phyloP scores from a whole-genome alignment of 92 coral and sea anemone species.

The Zoanthus gigantus region DNA sequence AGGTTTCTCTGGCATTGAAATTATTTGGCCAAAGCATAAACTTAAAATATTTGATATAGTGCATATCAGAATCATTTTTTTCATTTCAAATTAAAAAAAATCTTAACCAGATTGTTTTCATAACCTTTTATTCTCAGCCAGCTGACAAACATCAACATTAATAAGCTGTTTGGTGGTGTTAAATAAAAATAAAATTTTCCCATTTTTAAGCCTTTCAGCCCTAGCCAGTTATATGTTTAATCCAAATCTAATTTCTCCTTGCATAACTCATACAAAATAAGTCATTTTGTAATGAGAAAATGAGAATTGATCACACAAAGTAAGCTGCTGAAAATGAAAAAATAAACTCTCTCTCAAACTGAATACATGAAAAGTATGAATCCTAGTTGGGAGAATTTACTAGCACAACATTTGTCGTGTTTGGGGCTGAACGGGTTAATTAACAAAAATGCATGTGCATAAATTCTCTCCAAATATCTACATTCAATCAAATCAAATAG shows the following conservation, averaged over 20 bases:
- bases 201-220: constrained; percentile 28
- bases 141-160: constrained; percentile 4
- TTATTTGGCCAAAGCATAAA: neutral
- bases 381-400: constrained; percentile 15
- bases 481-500: constrained; percentile 22
- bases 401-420: constrained; percentile 23
- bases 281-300: constrained; percentile 3
- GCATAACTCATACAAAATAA: constrained; percentile 11
- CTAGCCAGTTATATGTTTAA: constrained; percentile 19
- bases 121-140: constrained; percentile 4
- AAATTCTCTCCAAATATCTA: constrained; percentile 25
- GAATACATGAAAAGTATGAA: constrained; percentile 20
- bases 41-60: neutral
- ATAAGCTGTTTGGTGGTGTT: constrained; percentile 11
- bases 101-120: constrained; percentile 9
- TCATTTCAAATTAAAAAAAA: neutral
- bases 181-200: constrained; percentile 12
- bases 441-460: constrained; percentile 23
- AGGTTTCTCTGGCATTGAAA: constrained; percentile 10
- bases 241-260: constrained; percentile 22
- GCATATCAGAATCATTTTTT: neutral
- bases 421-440: constrained; percentile 1
- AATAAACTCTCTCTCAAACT: constrained; percentile 5
- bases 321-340: constrained; percentile 11
- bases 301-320: constrained; percentile 22